Base-by-base conservation (phyloP, 2,797 vertebrate species). In the Xenopus petersii region DNA sequence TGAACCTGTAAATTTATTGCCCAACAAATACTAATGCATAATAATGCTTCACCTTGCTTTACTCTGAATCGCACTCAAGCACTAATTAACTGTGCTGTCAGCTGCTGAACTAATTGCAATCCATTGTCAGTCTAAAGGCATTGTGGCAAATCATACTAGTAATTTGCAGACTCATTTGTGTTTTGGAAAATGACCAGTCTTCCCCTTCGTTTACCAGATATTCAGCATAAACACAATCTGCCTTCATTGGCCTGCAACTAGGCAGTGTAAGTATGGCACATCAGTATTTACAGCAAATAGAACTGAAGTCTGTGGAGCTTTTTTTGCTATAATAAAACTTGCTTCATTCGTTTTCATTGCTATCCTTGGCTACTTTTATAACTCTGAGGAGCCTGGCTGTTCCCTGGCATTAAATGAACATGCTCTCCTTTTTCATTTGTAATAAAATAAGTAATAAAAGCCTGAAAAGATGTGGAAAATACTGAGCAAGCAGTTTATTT, bases 381-480 rank as follows among this genome's bases (percentile, higher is more conserved):
- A 73, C 70, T 67, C 59, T 68, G 54, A 66, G 64, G 36, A 56
- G 70, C 33, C 70, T 77, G 60, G 58, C 64, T 73, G 64, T 42
- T 67, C 70, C 2, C 48, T 67, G 49, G 59, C 47, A 77, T 59
- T 77, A 77, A 77, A 68, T 67, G 70, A 73, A 73, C 75, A 73
- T 67, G 70, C 71, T 77, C 75, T 77, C 26, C 36, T 69, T 75
- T 77, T 62, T 73, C 48, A 68, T 73, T 54, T 67, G 70, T 73
- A 73, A 77, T 77, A 77, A 77, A 73, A 64, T 73, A 77, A 77
- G 75, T 71, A 72, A 77, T 77, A 77, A 77, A 77, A 75, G 24
- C 55, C 16, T 21, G 56, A 54, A 77, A 71, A 64, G 70, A 73
- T 62, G 48, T 61, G 49, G 21, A 68, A 77, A 77, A 68, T 67